These are phyloP conservation scores for Tortrix viridana DNA, from an alignment of 2,888 invertebrate genomes.

Conservation along the genomic window DNA sequence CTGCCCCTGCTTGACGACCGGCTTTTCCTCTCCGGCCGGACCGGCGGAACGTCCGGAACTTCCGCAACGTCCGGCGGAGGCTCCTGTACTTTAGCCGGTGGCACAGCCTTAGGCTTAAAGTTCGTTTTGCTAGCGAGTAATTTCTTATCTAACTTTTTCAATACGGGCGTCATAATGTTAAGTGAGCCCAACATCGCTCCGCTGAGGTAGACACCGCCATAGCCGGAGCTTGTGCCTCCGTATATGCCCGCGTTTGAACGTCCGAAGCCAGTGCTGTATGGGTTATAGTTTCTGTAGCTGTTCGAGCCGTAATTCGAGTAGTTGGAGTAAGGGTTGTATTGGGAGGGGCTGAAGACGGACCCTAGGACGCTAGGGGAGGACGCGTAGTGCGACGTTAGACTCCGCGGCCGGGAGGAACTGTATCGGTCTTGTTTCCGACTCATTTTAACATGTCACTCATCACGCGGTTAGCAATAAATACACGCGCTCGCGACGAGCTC, in stretches of 20 bases:
- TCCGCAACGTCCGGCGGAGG: slow-evolving; percentile 45
- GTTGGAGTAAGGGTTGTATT: slow-evolving; percentile 69
- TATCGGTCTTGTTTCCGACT: slow-evolving; percentile 78
- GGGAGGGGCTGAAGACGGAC: slow-evolving; percentile 62
- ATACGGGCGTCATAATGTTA: slow-evolving; percentile 83
- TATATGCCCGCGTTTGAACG: slow-evolving; percentile 80
- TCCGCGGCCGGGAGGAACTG: slow-evolving; percentile 67
- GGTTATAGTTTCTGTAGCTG: slow-evolving; percentile 75
- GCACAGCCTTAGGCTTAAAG: slow-evolving; percentile 76
- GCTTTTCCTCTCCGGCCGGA: slow-evolving; percentile 70
- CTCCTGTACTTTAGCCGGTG: slow-evolving; percentile 63
- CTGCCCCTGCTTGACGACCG: slow-evolving; percentile 55
- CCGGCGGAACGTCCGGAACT: slow-evolving; percentile 52
- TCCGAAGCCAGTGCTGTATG: slow-evolving; percentile 73
- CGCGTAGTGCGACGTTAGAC: slow-evolving; percentile 72
- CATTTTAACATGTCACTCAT: slow-evolving; percentile 69
- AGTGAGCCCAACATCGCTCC: slow-evolving; percentile 83
- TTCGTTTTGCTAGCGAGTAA: slow-evolving; percentile 78
- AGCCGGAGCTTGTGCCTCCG: slow-evolving; percentile 86
- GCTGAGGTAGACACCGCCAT: slow-evolving; percentile 87
- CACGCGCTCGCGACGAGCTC: slow-evolving; percentile 64
- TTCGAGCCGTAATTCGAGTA: slow-evolving; percentile 68
- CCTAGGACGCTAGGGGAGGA: slow-evolving; percentile 76
- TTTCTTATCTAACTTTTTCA: slow-evolving; percentile 78
- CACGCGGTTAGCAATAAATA: slow-evolving; percentile 45